These are phyloP conservation scores for Arremon aurantiirostris DNA, from an alignment of 2,797 vertebrate species.

Conservation along the genomic window DNA sequence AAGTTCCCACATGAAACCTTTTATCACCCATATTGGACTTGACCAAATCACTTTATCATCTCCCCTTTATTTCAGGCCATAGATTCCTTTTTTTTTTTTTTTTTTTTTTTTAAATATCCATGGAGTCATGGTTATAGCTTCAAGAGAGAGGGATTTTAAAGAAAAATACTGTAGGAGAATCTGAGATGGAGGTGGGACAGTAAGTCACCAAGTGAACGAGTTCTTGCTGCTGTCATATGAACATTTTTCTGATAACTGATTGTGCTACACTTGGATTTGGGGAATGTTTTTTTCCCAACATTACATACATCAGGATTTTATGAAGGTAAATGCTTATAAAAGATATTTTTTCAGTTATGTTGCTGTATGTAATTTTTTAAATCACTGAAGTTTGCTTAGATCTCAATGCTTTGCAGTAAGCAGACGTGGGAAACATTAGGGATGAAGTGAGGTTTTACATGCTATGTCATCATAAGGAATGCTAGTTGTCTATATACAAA, in stretches of 20 bases:
- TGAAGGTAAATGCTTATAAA: background rate
- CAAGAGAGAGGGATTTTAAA: background rate
- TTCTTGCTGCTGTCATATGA: background rate
- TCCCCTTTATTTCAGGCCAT: background rate
- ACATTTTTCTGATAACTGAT: background rate
- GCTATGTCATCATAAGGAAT: background rate
- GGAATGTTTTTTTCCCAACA: background rate
- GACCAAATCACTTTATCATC: background rate
- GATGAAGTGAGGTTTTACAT: accelerated
- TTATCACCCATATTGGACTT: background rate
- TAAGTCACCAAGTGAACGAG: background rate
- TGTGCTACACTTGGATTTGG: background rate
- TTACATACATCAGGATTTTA: background rate
- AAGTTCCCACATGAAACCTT: background rate
- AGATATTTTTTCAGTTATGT: background rate
- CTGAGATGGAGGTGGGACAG: accelerated
- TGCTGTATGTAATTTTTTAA: background rate
- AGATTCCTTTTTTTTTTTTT: background rate
- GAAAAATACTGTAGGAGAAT: background rate
- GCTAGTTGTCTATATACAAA: background rate
- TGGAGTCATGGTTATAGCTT: background rate
- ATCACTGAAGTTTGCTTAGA: background rate
- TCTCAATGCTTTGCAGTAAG: background rate
- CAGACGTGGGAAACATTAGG: background rate
- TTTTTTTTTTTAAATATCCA: background rate